Conservation (phyloP, 2,888 invertebrate genomes). For the Cremastobaeus sp. region DNA sequence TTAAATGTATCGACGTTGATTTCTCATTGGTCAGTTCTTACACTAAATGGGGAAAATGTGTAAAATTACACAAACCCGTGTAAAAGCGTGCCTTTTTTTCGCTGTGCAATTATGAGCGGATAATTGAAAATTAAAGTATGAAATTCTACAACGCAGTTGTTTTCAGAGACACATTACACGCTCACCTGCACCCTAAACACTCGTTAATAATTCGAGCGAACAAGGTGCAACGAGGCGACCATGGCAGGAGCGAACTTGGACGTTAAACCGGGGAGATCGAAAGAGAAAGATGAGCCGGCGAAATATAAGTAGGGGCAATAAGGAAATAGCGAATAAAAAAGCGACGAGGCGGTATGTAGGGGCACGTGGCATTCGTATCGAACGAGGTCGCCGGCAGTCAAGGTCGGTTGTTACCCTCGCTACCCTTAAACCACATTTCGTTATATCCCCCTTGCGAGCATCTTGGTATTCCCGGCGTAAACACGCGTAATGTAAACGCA, state of each 20-base stretch:
- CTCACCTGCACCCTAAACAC: too few species aligned
- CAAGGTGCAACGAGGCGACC: neutral
- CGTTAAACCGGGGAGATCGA: neutral
- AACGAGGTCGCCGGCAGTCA: slow-evolving; percentile 74
- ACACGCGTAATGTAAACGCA: slow-evolving; percentile 10
- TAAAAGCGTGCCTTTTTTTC: too few species aligned
- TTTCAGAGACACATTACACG: too few species aligned
- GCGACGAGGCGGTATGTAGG: slow-evolving; percentile 56
- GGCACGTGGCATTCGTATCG: slow-evolving; percentile 71
- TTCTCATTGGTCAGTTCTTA: too few species aligned
- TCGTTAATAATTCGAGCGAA: too few species aligned
- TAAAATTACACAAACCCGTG: too few species aligned
- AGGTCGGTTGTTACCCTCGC: slow-evolving; percentile 76
- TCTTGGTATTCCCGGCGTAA: slow-evolving; percentile 11
- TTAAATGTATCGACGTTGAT: too few species aligned
- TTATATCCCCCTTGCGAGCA: slow-evolving; percentile 40
- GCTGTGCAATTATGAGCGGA: too few species aligned
- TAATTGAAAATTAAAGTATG: too few species aligned
- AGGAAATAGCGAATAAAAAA: slow-evolving; percentile 51
- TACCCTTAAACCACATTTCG: slow-evolving; percentile 67
- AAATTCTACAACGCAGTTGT: too few species aligned
- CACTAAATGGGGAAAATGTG: too few species aligned
- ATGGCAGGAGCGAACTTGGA: neutral
- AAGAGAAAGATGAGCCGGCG: slow-evolving; percentile 15
- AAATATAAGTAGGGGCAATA: slow-evolving; percentile 33